Evolutionary conservation across 2,113 vertebrate species (phyloP).

Genomic region (Hiodon alosoides): DNA sequence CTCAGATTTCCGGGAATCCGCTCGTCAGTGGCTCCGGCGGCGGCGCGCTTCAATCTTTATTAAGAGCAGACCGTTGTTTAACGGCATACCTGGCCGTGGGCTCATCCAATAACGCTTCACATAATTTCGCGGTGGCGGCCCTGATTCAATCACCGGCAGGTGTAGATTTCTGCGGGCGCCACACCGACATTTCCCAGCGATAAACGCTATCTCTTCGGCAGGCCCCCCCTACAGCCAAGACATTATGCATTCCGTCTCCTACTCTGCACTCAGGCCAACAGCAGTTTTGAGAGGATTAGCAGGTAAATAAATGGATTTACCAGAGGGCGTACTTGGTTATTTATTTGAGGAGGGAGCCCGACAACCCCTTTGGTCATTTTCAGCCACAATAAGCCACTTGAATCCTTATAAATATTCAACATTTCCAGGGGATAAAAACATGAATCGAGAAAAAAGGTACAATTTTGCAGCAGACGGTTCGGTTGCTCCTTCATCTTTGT

Average conservation of each 20-base stretch:
- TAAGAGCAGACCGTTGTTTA: too few species aligned
- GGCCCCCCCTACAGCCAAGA: background rate
- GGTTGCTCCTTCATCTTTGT: background rate
- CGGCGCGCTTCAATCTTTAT: too few species aligned
- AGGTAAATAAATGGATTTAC: conserved; percentile 2
- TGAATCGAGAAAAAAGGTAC: background rate
- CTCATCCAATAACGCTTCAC: too few species aligned
- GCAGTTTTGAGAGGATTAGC: conserved; percentile 9
- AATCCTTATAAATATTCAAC: background rate
- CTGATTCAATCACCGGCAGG: background rate
- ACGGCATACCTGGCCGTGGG: too few species aligned
- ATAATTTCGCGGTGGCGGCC: background rate
- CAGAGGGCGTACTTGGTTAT: background rate
- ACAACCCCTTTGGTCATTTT: background rate
- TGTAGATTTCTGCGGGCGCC: background rate
- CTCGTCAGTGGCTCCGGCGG: too few species aligned
- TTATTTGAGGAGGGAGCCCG: background rate
- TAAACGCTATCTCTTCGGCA: conserved; percentile 1
- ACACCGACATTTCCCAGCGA: background rate
- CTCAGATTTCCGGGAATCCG: too few species aligned
- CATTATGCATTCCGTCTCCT: background rate
- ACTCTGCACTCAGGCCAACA: background rate
- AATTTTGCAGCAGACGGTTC: background rate
- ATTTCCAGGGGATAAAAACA: background rate
- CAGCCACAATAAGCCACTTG: background rate